Conservation (phyloP, 1,140 invertebrate species). For the Camponotus pennsylvanicus region DNA sequence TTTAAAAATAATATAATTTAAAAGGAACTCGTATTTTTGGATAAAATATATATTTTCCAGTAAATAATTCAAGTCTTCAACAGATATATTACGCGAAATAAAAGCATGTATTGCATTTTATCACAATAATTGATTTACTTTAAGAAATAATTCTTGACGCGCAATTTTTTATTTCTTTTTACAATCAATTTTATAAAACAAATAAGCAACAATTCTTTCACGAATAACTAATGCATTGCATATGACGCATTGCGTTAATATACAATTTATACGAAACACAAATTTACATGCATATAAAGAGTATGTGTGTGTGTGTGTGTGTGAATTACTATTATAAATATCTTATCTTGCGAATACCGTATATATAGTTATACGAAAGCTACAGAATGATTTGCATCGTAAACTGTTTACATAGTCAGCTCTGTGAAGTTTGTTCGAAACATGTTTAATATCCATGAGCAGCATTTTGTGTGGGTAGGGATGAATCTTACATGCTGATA, state of each 20-base stretch:
- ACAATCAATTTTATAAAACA: background rate
- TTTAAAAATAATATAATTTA: background rate
- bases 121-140: background rate
- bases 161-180: background rate
- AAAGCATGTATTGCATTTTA: background rate
- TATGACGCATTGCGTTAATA: background rate
- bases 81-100: too few species aligned
- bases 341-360: background rate
- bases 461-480: constrained; percentile 6
- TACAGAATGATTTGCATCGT: background rate
- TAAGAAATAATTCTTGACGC: background rate
- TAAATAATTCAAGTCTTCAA: background rate
- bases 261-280: background rate
- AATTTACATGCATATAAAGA: constrained; percentile 26
- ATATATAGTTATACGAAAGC: background rate
- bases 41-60: background rate
- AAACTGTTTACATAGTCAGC: constrained; percentile 25
- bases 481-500: constrained; percentile 11
- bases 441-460: constrained; percentile 36
- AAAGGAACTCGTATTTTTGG: background rate
- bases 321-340: constrained; percentile 36
- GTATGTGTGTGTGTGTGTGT: background rate
- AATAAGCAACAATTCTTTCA: background rate
- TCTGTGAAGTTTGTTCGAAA: constrained; percentile 1
- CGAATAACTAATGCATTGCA: background rate